Conservation (phyloP, 1,140 invertebrate species). For the Vanessa tameamea region DNA sequence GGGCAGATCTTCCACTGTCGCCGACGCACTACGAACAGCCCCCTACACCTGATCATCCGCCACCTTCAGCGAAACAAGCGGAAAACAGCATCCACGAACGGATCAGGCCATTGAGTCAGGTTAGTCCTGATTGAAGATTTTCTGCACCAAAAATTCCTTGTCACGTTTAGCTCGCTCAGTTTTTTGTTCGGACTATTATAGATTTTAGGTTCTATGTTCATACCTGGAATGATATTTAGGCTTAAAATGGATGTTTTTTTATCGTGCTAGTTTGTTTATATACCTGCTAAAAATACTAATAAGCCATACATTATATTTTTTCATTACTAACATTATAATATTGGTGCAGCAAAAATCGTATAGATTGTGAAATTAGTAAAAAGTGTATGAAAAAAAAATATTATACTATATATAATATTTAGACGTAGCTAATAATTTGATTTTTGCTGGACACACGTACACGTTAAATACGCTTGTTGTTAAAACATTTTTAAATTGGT, state of each 20-base stretch:
- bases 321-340: not conserved
- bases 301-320: not conserved
- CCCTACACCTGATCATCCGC: slow-evolving; percentile 96
- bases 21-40: slow-evolving; percentile 95
- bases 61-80: slow-evolving; percentile 94
- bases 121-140: slow-evolving; percentile 77
- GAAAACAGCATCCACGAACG: slow-evolving; percentile 94
- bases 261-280: not conserved
- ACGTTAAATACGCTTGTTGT: no score
- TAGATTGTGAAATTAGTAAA: not conserved
- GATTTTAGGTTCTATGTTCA: not conserved
- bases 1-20: slow-evolving; percentile 83
- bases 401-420: no score
- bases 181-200: not conserved
- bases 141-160: slow-evolving; percentile 16
- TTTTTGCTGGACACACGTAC: no score
- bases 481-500: no score
- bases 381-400: no score
- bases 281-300: not conserved
- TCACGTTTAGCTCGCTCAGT: not conserved
- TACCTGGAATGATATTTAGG: slow-evolving; percentile 1
- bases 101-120: slow-evolving; percentile 94
- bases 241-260: not conserved
- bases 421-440: no score
- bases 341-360: not conserved